Base-by-base conservation (phyloP, 2,888 invertebrate genomes). In the Amiota minor region DNA sequence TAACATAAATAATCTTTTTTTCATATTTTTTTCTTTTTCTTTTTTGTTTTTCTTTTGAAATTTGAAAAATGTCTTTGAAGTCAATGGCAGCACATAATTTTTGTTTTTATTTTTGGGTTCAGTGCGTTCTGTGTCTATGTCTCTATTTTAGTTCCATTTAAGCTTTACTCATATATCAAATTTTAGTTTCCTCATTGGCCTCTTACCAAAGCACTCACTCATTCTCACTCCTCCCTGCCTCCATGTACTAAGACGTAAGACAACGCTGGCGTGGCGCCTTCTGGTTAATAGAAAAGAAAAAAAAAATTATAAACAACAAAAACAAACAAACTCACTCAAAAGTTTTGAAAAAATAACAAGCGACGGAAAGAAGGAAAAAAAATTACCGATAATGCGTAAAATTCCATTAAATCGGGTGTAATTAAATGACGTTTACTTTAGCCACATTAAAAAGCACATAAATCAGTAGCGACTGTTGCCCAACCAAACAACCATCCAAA, bases 351-450 rank as follows among this genome's bases (percentile, higher is more conserved):
- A 35, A 35, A 35, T 35, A 35, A 35, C 2, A 35, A 8, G 35
- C 35, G 35, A 35, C 35, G 6, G 35, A 8, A 35, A 35, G 35
- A 50, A 53, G 16, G 16, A 53, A 78, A 78, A 77, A 81, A 82
- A 80, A 79, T 77, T 80, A 71, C 80, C 85, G 85, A 86, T 89
- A 87, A 88, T 89, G 88, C 81, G 83, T 82, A 85, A 86, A 88
- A 88, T 89, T 86, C 88, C 88, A 89, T 89, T 89, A 89, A 87
- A 87, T 82, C 81, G 84, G 82, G 81, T 87, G 83, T 89, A 89
- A 89, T 89, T 89, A 89, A 89, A 89, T 89, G 88, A 89, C 88
- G 88, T 84, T 88, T 87, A 88, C 86, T 88, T 88, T 86, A 80
- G 87, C 81, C 88, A 83, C 88, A 89, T 89, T 89, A 89, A 88